Percentiles rank a stretch among this genome's conserved stretches.
These are phyloP conservation scores for Rhipidura dahli DNA, from an alignment of 2,113 vertebrate species.

Conservation along the genomic window DNA sequence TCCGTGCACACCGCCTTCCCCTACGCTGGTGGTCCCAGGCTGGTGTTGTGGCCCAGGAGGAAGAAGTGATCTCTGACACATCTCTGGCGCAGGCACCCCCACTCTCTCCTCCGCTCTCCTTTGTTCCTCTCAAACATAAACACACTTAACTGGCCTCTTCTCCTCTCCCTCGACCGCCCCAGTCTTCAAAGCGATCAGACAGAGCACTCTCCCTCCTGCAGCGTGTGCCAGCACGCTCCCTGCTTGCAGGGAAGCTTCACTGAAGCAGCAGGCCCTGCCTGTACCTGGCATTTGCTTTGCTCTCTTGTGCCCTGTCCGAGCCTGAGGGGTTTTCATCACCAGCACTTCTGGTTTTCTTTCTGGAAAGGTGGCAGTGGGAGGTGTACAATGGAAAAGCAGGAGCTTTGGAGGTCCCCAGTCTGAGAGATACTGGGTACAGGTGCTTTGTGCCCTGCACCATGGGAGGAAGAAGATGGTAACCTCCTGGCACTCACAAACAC, in stretches of 20 bases:
- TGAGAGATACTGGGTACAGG: background rate
- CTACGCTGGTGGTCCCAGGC: conserved; percentile 76
- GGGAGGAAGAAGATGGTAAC: background rate
- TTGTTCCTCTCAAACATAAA: conserved; percentile 70
- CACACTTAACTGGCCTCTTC: conserved; percentile 57
- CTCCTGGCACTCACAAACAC: background rate
- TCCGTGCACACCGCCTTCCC: background rate
- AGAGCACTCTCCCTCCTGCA: background rate
- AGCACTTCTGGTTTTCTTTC: background rate
- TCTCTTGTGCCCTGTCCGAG: background rate
- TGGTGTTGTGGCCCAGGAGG: conserved; percentile 67
- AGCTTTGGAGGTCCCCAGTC: background rate
- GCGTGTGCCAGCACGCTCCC: conserved; percentile 20
- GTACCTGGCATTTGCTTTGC: background rate
- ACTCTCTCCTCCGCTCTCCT: background rate
- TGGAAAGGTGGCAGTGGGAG: background rate
- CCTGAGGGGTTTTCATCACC: background rate
- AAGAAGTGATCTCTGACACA: conserved; percentile 70
- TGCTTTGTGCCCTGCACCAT: background rate
- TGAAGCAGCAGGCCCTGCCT: background rate
- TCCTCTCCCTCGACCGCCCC: background rate
- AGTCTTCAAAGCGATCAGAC: conserved; percentile 22
- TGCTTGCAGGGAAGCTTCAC: background rate
- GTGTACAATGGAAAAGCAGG: background rate
- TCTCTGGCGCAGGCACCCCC: conserved; percentile 49